Base-by-base conservation (phyloP, 2,888 invertebrate species). In the Epistrophe eligans region DNA sequence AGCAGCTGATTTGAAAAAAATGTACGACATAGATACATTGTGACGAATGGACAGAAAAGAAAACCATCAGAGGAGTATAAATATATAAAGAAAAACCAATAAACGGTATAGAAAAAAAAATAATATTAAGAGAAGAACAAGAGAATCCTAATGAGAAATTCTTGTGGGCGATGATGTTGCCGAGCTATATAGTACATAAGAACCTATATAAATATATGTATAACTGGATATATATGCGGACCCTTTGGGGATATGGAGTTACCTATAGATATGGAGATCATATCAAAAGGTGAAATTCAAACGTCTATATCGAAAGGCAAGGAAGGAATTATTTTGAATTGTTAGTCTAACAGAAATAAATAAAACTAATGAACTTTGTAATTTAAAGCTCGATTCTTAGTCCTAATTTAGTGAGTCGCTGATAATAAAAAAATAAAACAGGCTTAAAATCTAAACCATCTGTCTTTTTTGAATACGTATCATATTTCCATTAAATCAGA, bases 111-210 rank as follows among this genome's bases (percentile, higher is more conserved):
- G 71, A 62, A 70, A 38, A 7, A 13, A 58, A 67, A 19, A 2
- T n/a, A n/a, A n/a, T n/a, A 38, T 2, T 1, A 35, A 9, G 9
- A 2, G 9, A 28, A 79, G 62, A 58, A 84, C 74, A 79, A 84
- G 79, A 64, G 55, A 70, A 71, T 71, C 38, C 70, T 84, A 84
- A 84, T 84, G 84, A 84, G 79, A 84, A 80, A 74, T 84, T 70
- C 62, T 74, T 79, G 73, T 70, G 79, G 73, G 60, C 62, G 66
- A 60, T 66, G 77, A 83, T 66, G 72, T 67, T 83, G 40, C 15
- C 28, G 8, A 40, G 62, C 19, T 60, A 60, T 38, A 7, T 40
- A 19, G 4, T 7, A 8, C 6, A 35, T 35, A n/a, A n/a, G n/a
- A n/a, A 35, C 4, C 2, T 19, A 60, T 32, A 32, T 2, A 9